Conservation (phyloP, 2,888 invertebrate species). For the Aelia acuminata region DNA sequence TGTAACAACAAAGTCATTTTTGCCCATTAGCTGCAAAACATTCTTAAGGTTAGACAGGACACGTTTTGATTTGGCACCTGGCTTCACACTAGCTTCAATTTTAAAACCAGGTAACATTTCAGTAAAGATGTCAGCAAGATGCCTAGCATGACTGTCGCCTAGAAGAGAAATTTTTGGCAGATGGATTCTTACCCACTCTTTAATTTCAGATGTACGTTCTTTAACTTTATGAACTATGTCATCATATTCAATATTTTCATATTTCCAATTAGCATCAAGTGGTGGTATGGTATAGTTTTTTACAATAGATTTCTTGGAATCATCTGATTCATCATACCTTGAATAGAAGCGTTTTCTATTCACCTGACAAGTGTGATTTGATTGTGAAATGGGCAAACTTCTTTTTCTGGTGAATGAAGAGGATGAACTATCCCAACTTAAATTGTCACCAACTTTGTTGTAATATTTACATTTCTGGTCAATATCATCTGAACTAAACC, state of each 20-base stretch:
- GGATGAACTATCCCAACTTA: not conserved
- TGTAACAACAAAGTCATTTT: constrained; percentile 6
- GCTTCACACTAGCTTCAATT: constrained; percentile 15
- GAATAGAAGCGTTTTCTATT: not conserved
- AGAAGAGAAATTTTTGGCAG: not conserved
- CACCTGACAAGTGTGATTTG: not conserved
- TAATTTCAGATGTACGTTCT: not conserved
- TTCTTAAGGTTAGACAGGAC: not conserved
- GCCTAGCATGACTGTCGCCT: not conserved
- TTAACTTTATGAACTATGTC: not conserved
- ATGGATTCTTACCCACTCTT: not conserved
- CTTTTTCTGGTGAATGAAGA: not conserved
- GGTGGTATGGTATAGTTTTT: not conserved
- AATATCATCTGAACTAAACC: not conserved
- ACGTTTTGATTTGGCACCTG: not conserved
- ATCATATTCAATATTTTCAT: not conserved
- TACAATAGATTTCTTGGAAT: not conserved
- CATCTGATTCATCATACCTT: not conserved
- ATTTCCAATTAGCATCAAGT: not conserved
- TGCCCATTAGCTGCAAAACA: not conserved
- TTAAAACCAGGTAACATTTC: constrained; percentile 33
- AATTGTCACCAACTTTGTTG: not conserved
- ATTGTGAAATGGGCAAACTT: no score
- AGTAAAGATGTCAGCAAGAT: not conserved
- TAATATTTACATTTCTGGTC: not conserved